These are phyloP conservation scores for Epinephelus coioides DNA, from an alignment of 2,797 vertebrate genomes.

Conservation along the genomic window DNA sequence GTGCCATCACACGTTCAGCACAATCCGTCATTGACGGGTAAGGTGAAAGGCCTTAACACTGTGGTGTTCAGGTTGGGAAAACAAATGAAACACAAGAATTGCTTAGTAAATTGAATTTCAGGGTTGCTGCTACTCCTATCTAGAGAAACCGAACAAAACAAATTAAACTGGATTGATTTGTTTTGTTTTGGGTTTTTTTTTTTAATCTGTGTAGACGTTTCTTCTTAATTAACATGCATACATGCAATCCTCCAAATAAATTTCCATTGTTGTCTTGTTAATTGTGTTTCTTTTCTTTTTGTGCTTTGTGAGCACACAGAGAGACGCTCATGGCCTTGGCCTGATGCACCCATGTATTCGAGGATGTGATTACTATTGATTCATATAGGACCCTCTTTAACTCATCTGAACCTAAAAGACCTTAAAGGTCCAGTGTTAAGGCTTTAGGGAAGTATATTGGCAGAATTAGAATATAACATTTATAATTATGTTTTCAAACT, in stretches of 20 bases:
- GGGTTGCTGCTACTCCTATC: slow-evolving; percentile 24
- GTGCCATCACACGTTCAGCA: slow-evolving; percentile 13
- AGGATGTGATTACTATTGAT: slow-evolving; percentile 1
- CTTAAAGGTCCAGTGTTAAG: no score
- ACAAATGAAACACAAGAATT: slow-evolving; percentile 53
- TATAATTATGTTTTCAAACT: no score
- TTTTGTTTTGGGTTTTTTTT: neutral
- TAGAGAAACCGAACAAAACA: slow-evolving; percentile 24
- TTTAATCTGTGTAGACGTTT: slow-evolving; percentile 8
- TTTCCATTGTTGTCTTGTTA: slow-evolving; percentile 11
- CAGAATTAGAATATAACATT: no score
- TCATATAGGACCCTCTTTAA: slow-evolving; percentile 9
- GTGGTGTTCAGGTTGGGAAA: slow-evolving; percentile 51
- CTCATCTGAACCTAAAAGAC: neutral
- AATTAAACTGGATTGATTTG: slow-evolving; percentile 56
- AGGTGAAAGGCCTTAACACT: slow-evolving; percentile 37
- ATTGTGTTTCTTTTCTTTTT: slow-evolving; percentile 17
- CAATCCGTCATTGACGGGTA: slow-evolving; percentile 44
- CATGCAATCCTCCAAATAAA: slow-evolving; percentile 7
- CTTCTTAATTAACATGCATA: slow-evolving; percentile 34
- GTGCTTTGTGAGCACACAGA: neutral
- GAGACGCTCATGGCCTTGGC: neutral
- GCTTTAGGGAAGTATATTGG: no score
- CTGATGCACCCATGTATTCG: slow-evolving; percentile 8
- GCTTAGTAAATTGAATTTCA: slow-evolving; percentile 58